Conservation (phyloP, 1,140 invertebrate genomes). For the Lepidotrigona ventralis region DNA sequence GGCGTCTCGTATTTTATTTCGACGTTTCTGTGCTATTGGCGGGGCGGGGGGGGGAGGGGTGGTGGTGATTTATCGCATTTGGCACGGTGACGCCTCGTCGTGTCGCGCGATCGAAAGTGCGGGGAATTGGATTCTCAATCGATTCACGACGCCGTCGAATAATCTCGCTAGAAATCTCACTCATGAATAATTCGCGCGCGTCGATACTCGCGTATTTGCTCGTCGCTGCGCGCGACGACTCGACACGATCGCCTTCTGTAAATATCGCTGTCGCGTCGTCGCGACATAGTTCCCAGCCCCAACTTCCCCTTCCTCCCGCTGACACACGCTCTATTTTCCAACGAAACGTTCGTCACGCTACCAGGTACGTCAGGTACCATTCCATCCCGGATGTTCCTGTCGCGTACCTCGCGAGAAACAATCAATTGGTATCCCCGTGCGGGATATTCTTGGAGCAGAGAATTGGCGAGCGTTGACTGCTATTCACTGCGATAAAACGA, state of each 20-base stretch:
- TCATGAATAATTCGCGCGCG: constrained; percentile 63
- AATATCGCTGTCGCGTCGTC: constrained; percentile 25
- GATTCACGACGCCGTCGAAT: constrained; percentile 57
- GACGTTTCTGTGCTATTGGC: constrained; percentile 33
- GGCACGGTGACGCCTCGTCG: constrained; percentile 9
- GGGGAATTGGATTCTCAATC: constrained; percentile 48
- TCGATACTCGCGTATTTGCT: constrained; percentile 48
- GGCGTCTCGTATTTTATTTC: constrained; percentile 16
- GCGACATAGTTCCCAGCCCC: not conserved
- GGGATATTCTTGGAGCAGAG: no score
- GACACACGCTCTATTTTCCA: constrained; percentile 2
- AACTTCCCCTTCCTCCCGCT: not conserved
- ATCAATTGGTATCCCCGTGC: not conserved
- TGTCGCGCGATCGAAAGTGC: constrained; percentile 42
- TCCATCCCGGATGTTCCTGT: not conserved
- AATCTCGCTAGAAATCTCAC: constrained; percentile 61
- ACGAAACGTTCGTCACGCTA: constrained; percentile 8
- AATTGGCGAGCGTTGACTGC: not conserved
- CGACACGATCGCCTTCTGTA: constrained; percentile 52
- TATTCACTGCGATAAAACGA: no score
- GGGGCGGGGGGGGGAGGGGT: not conserved
- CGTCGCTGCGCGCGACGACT: constrained; percentile 31
- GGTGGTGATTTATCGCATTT: constrained; percentile 42
- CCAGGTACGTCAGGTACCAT: not conserved
- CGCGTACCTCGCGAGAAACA: not conserved